These are phyloP conservation scores for Diachrysia chrysitis DNA, from an alignment of 2,888 invertebrate species.

Conservation along the genomic window DNA sequence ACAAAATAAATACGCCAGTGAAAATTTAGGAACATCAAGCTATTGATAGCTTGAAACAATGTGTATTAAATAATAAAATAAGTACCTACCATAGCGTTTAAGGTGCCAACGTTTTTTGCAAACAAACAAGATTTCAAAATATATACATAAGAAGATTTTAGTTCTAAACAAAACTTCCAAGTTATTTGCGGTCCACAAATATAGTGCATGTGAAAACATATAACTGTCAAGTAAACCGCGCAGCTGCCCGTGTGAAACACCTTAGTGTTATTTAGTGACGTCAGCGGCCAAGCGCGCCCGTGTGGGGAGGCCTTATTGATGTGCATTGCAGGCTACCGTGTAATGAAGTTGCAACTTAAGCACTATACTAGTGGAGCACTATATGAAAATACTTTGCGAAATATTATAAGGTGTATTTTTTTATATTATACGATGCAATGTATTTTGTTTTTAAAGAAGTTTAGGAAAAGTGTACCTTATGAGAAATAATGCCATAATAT, in stretches of 20 bases:
- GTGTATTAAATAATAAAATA: neutral
- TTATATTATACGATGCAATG: neutral
- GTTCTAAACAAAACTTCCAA: slow-evolving; percentile 1
- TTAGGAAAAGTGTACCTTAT: neutral
- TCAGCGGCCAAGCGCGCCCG: slow-evolving; percentile 27
- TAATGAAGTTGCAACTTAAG: slow-evolving; percentile 52
- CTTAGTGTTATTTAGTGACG: slow-evolving; percentile 47
- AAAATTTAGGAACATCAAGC: neutral
- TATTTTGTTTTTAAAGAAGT: neutral
- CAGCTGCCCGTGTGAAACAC: slow-evolving; percentile 58
- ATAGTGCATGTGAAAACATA: slow-evolving; percentile 68
- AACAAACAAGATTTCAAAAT: slow-evolving; percentile 8
- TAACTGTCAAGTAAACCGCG: slow-evolving; percentile 64
- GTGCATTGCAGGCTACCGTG: slow-evolving; percentile 45
- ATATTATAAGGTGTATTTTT: neutral
- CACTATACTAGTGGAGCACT: slow-evolving; percentile 15
- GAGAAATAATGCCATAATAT: neutral
- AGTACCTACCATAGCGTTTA: neutral
- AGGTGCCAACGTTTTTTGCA: neutral
- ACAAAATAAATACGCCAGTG: neutral
- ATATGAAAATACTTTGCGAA: slow-evolving; percentile 3
- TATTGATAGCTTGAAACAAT: neutral
- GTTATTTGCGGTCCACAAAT: slow-evolving; percentile 67
- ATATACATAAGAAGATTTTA: slow-evolving; percentile 12
- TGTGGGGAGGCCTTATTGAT: slow-evolving; percentile 49